Evolutionary conservation across 2,797 vertebrate species (phyloP).

Genomic region (Furcifer pardalis): DNA sequence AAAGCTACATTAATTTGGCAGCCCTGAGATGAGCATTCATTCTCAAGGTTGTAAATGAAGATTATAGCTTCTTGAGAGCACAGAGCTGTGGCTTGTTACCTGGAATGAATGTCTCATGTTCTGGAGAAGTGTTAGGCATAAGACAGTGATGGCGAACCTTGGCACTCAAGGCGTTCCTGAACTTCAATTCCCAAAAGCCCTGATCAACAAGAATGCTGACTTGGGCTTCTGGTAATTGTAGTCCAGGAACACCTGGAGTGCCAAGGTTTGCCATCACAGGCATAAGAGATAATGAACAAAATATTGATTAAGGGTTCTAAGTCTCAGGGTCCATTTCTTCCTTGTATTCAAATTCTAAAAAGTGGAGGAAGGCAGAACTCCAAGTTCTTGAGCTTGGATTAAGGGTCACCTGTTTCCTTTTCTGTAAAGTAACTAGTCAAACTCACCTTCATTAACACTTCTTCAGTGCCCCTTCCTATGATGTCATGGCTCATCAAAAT

Average conservation of each 20-base stretch:
- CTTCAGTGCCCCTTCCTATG: too few relatives aligned
- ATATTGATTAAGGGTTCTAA: background rate
- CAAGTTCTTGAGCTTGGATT: background rate
- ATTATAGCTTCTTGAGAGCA: rapidly evolving
- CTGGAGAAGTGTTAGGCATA: background rate
- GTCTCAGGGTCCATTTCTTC: background rate
- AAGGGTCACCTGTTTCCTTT: background rate
- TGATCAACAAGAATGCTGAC: too few relatives aligned
- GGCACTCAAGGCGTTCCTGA: too few relatives aligned
- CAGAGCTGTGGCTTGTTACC: background rate
- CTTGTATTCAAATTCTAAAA: background rate
- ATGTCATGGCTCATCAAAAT: too few relatives aligned
- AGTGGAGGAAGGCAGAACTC: too few relatives aligned
- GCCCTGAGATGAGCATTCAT: background rate
- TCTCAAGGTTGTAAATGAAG: background rate
- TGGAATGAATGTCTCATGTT: background rate
- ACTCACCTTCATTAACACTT: background rate
- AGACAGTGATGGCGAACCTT: too few relatives aligned
- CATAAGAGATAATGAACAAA: background rate
- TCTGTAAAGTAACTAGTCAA: background rate
- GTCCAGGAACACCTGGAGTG: too few relatives aligned
- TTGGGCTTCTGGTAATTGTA: too few relatives aligned
- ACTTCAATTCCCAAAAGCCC: too few relatives aligned
- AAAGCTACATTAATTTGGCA: background rate
- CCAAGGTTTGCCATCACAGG: too few relatives aligned